Evolutionary conservation across 2,797 vertebrate species (phyloP).

Genomic region (Enoplosus armatus): DNA sequence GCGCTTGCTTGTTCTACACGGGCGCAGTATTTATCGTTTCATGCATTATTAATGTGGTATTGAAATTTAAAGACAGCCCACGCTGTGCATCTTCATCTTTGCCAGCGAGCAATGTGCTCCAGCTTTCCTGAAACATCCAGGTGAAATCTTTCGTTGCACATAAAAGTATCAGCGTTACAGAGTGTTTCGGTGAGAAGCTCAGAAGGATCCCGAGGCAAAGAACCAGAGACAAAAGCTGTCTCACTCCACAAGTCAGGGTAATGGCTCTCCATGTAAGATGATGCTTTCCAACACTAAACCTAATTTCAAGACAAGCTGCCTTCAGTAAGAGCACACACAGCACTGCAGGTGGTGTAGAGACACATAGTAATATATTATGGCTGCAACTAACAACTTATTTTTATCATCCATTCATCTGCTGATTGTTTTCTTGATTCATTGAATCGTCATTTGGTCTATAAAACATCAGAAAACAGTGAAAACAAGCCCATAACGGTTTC

Average conservation of each 20-base stretch:
- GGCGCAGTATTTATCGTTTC: slow-evolving; percentile 60
- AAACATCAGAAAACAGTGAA: background rate
- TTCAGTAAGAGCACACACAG: slow-evolving; percentile 2
- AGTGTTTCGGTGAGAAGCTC: background rate
- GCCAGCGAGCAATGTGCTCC: background rate
- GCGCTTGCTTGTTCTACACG: slow-evolving; percentile 26
- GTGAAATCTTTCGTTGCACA: slow-evolving; percentile 11
- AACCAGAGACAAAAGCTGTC: slow-evolving; percentile 64
- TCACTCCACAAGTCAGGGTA: slow-evolving; percentile 70
- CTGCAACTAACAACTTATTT: background rate
- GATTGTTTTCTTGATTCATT: background rate
- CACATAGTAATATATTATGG: background rate
- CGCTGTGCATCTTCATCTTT: slow-evolving; percentile 37
- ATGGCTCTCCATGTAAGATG: slow-evolving; percentile 71
- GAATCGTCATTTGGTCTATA: background rate
- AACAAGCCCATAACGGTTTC: background rate
- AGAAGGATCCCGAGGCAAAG: slow-evolving; percentile 54
- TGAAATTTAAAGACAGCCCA: slow-evolving; percentile 61
- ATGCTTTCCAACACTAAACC: slow-evolving; percentile 58
- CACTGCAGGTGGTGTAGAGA: background rate
- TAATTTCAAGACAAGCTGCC: slow-evolving; percentile 46
- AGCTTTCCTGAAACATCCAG: slow-evolving; percentile 37
- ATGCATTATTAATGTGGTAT: slow-evolving; percentile 70
- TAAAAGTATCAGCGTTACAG: slow-evolving; percentile 23
- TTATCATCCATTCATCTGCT: background rate